Evolutionary conservation across 2,888 invertebrate species (phyloP).

Genomic region (Bibio marci): DNA sequence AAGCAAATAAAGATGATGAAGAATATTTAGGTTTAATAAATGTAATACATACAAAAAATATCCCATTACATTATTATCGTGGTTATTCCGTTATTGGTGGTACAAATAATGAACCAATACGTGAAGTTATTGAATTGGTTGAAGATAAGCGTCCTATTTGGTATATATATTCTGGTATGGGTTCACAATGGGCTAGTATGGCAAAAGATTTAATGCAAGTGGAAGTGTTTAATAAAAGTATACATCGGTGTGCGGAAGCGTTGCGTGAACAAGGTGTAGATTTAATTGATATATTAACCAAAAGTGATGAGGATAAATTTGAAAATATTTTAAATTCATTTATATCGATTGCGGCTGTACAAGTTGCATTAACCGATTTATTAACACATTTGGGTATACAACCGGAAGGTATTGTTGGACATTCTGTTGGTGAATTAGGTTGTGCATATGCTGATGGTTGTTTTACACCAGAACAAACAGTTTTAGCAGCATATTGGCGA

Average conservation of each 20-base stretch:
- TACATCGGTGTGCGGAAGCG: conserved; percentile 57
- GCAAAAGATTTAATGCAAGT: conserved; percentile 69
- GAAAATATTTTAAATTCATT: conserved; percentile 81
- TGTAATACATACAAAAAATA: conserved; percentile 49
- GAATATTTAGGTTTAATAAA: conserved; percentile 64
- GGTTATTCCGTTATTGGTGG: conserved; percentile 55
- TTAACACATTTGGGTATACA: conserved; percentile 55
- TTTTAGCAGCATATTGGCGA: conserved; percentile 86
- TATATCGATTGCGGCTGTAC: conserved; percentile 86
- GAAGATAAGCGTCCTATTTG: conserved; percentile 67
- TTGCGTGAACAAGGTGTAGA: conserved; percentile 66
- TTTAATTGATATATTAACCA: conserved; percentile 61
- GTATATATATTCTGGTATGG: conserved; percentile 97
- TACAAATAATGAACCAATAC: conserved; percentile 28
- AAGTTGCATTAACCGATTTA: conserved; percentile 88
- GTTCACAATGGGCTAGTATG: conserved; percentile 96
- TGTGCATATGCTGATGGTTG: conserved; percentile 96
- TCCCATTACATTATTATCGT: conserved; percentile 61
- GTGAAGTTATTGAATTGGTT: conserved; percentile 34
- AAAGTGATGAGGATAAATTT: conserved; percentile 58
- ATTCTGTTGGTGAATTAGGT: conserved; percentile 53
- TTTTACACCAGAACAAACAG: conserved; percentile 84
- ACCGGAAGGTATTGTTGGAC: conserved; percentile 92
- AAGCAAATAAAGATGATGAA: conserved; percentile 42
- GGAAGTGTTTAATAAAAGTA: conserved; percentile 62